These are phyloP conservation scores for Drosophila simulans DNA, from an alignment of 1,140 invertebrate species.

Conservation along the genomic window DNA sequence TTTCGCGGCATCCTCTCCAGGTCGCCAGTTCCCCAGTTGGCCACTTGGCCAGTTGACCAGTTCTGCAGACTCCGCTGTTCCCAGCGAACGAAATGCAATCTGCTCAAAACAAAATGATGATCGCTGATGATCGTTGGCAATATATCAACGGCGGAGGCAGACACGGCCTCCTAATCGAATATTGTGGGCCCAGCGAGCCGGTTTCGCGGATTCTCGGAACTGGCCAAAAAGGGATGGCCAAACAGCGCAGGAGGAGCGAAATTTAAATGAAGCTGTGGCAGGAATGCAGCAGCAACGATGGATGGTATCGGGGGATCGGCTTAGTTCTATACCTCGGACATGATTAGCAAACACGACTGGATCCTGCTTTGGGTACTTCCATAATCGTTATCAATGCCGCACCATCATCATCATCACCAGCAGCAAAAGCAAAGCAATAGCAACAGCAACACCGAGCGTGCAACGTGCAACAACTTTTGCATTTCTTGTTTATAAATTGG, in stretches of 20 bases:
- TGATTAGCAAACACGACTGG: conserved; percentile 59
- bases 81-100: conserved; percentile 58
- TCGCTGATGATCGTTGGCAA: conserved; percentile 67
- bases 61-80: conserved; percentile 2
- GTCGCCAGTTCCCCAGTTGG: neutral
- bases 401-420: conserved; percentile 48
- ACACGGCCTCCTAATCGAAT: conserved; percentile 71
- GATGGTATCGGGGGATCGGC: conserved; percentile 1
- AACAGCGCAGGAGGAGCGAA: conserved; percentile 15
- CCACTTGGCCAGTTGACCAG: too few species aligned
- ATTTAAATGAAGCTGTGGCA: conserved; percentile 79
- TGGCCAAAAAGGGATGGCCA: conserved; percentile 44
- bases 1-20: conserved; percentile 49
- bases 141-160: conserved; percentile 63
- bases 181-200: conserved; percentile 45
- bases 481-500: conserved; percentile 78
- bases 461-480: conserved; percentile 19
- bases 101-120: conserved; percentile 63
- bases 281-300: neutral
- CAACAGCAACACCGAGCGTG: conserved; percentile 16
- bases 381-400: conserved; percentile 72
- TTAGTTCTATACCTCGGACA: conserved; percentile 44
- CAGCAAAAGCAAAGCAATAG: neutral
- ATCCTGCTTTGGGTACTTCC: conserved; percentile 16
- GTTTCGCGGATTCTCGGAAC: conserved; percentile 64